These are phyloP conservation scores for Hypena proboscidalis DNA, from an alignment of 2,888 invertebrate species.

Conservation along the genomic window DNA sequence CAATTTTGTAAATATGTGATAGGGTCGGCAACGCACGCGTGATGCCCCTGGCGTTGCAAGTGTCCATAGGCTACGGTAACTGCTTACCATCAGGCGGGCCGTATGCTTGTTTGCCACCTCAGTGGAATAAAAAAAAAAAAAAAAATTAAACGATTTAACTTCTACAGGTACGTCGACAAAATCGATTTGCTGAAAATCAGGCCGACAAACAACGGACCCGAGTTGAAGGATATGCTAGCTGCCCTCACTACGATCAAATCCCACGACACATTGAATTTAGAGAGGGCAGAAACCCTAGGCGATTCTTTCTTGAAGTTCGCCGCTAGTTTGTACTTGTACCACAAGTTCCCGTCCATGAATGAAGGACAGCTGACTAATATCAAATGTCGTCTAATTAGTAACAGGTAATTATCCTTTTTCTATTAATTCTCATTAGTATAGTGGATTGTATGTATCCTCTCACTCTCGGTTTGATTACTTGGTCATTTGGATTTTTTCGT, in stretches of 20 bases:
- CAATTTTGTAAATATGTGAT: too few species aligned
- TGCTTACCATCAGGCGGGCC: too few species aligned
- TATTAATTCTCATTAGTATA: background rate
- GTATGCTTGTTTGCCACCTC: too few species aligned
- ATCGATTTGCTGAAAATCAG: conserved; percentile 52
- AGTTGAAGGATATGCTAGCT: conserved; percentile 76
- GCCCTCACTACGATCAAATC: conserved; percentile 90
- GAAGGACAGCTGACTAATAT: conserved; percentile 93
- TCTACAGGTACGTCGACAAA: conserved; percentile 63
- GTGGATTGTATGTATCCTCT: too few species aligned
- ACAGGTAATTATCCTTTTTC: conserved; percentile 86
- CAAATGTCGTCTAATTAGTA: conserved; percentile 90
- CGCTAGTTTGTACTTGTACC: conserved; percentile 89
- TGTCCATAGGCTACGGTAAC: too few species aligned
- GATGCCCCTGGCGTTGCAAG: too few species aligned
- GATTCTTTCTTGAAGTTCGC: conserved; percentile 95
- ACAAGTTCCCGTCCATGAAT: conserved; percentile 87
- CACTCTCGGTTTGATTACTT: too few species aligned
- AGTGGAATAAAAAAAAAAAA: background rate
- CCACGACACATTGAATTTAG: conserved; percentile 91
- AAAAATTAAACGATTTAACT: background rate
- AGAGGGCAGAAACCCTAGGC: conserved; percentile 94
- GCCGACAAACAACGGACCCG: conserved; percentile 67
- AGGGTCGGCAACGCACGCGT: too few species aligned
- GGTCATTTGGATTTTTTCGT: too few species aligned